Evolutionary conservation across 2,113 vertebrate genomes (phyloP).

Genomic region (Saguinus midas): DNA sequence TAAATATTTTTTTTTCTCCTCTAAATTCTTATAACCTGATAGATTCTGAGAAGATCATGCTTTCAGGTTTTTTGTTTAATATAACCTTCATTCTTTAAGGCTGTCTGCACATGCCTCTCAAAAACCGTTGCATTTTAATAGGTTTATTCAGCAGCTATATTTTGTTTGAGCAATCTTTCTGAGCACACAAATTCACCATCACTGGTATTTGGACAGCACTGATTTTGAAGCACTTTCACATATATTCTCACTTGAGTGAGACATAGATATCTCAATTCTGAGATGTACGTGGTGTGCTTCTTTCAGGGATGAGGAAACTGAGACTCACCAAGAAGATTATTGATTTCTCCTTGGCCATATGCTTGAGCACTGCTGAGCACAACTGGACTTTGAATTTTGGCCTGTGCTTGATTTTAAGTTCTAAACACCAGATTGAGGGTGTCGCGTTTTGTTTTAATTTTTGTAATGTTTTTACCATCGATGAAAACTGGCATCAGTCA

Average conservation of each 20-base stretch:
- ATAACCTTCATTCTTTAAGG: constrained; percentile 11
- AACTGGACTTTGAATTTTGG: neutral
- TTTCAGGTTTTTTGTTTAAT: neutral
- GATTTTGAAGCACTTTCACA: neutral
- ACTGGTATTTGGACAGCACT: neutral
- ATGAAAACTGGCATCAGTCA: neutral
- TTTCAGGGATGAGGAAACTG: neutral
- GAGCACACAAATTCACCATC: neutral
- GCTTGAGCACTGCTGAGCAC: neutral
- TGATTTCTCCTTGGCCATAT: neutral
- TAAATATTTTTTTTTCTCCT: neutral
- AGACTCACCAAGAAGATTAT: neutral
- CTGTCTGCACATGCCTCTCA: neutral
- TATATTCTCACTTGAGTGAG: neutral
- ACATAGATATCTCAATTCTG: neutral
- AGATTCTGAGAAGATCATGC: neutral
- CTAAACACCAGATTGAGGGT: neutral
- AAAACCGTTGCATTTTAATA: constrained; percentile 17
- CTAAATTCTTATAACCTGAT: neutral
- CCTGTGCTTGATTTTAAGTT: neutral
- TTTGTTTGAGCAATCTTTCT: neutral
- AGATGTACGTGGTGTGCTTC: neutral
- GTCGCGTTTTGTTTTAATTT: neutral
- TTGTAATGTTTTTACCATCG: neutral
- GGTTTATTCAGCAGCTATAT: constrained; percentile 1